These are phyloP conservation scores for Sylvia borin DNA, from an alignment of 2,797 vertebrate species.

Conservation along the genomic window DNA sequence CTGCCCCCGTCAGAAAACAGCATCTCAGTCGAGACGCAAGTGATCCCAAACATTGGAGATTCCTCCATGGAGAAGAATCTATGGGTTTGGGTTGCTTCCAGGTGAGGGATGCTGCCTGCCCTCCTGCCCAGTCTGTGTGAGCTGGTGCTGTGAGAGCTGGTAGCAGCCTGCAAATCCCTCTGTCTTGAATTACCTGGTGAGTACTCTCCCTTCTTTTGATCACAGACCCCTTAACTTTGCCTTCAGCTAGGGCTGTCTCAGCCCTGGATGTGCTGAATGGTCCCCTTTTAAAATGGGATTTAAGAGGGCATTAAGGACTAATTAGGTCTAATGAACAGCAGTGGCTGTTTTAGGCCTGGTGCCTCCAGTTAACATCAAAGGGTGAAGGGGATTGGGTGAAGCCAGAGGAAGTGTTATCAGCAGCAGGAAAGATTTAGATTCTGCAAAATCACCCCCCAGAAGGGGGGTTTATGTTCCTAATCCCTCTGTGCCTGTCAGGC, in stretches of 20 bases:
- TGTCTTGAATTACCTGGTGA: background rate
- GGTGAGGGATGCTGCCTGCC: background rate
- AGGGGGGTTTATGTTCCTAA: slow-evolving; percentile 1
- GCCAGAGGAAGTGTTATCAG: background rate
- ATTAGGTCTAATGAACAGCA: slow-evolving; percentile 71
- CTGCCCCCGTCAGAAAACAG: background rate
- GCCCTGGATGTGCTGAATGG: background rate
- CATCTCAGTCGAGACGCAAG: background rate
- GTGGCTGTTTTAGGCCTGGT: slow-evolving; percentile 23
- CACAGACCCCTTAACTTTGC: background rate
- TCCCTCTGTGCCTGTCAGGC: background rate
- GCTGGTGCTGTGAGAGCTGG: background rate
- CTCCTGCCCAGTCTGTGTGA: background rate
- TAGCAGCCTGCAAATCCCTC: background rate
- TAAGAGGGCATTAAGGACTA: slow-evolving; percentile 60
- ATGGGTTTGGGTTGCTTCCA: background rate
- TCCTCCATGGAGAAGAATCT: background rate
- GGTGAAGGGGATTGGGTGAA: slow-evolving; percentile 7
- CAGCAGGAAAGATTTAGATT: slow-evolving; percentile 40
- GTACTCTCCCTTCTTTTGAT: slow-evolving; percentile 19
- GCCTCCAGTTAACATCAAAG: slow-evolving; percentile 63
- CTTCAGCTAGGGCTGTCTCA: slow-evolving; percentile 23
- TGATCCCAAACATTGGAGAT: background rate
- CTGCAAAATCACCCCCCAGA: background rate
- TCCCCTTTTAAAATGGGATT: slow-evolving; percentile 65